Conservation (phyloP, 2,113 vertebrate species). For the Hemichromis elongatus region DNA sequence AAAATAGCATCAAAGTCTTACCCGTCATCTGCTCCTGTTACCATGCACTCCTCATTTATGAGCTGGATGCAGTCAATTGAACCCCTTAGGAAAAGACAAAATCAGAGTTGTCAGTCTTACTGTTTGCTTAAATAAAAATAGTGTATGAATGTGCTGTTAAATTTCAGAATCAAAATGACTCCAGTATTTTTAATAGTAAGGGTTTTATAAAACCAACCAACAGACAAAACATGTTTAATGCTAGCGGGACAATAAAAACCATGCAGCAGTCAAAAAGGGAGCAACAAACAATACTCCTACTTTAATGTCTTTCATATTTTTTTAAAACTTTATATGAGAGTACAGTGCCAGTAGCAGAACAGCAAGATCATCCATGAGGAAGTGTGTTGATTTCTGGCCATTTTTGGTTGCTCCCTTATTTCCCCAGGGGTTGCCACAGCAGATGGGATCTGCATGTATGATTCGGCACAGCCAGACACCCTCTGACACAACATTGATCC, state of each 20-base stretch:
- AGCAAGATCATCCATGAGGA: background rate
- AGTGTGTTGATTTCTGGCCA: background rate
- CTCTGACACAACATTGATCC: background rate
- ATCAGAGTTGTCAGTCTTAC: background rate
- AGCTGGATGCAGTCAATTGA: slow-evolving; percentile 95
- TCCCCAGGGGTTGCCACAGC: background rate
- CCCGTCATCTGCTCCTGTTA: slow-evolving; percentile 92
- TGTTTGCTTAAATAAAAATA: background rate
- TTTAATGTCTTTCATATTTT: background rate
- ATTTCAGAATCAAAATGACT: background rate
- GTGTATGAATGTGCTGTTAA: background rate
- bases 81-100: slow-evolving; percentile 70
- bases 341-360: background rate
- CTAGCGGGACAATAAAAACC: background rate
- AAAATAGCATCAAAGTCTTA: slow-evolving; percentile 53
- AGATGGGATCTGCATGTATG: background rate
- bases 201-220: background rate
- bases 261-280: background rate
- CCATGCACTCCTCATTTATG: slow-evolving; percentile 95
- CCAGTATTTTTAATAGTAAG: background rate
- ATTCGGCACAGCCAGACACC: background rate
- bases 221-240: background rate
- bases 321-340: background rate
- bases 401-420: background rate
- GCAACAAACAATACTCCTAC: background rate